A percentile compares a stretch with the other conserved stretches of the same genome.
Conservation (phyloP, 2,113 vertebrate species). For the Pelobates fuscus region DNA sequence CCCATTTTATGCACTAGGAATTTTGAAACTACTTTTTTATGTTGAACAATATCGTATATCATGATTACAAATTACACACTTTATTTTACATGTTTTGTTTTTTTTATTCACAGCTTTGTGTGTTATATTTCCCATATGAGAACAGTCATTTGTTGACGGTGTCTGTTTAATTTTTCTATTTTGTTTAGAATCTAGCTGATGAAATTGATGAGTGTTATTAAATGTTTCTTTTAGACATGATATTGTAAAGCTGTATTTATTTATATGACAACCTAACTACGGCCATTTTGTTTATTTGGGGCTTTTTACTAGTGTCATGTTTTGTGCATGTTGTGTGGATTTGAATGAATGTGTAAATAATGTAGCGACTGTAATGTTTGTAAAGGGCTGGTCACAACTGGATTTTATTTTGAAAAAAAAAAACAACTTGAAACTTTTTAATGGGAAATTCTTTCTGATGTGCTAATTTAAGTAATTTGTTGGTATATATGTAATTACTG, state of each 20-base stretch:
- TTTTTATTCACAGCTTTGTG: not conserved
- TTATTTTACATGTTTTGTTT: not conserved
- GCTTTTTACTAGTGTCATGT: constrained; percentile 31
- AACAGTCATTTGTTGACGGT: not conserved
- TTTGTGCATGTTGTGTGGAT: constrained; percentile 46
- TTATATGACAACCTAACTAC: not conserved
- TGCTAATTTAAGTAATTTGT: constrained; percentile 31
- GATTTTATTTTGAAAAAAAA: constrained; percentile 40
- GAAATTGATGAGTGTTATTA: constrained; percentile 54
- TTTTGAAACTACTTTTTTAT: not conserved
- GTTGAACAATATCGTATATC: no score
- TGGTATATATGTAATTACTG: constrained; percentile 38
- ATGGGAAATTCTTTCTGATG: no score
- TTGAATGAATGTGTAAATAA: constrained; percentile 52
- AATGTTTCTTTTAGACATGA: constrained; percentile 4
- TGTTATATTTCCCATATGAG: not conserved
- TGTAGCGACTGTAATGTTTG: constrained; percentile 49
- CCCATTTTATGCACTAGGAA: no score
- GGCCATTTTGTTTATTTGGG: not conserved
- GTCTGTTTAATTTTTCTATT: not conserved
- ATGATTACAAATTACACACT: no score
- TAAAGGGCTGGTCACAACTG: constrained; percentile 56
- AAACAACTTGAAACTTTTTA: no score
- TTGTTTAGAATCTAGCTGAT: constrained; percentile 53
- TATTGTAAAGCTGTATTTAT: not conserved